Percentiles rank a stretch among this genome's conserved stretches.
phyloP scores from a whole-genome alignment of 2,888 invertebrate species.

The Plagodis pulveraria region DNA sequence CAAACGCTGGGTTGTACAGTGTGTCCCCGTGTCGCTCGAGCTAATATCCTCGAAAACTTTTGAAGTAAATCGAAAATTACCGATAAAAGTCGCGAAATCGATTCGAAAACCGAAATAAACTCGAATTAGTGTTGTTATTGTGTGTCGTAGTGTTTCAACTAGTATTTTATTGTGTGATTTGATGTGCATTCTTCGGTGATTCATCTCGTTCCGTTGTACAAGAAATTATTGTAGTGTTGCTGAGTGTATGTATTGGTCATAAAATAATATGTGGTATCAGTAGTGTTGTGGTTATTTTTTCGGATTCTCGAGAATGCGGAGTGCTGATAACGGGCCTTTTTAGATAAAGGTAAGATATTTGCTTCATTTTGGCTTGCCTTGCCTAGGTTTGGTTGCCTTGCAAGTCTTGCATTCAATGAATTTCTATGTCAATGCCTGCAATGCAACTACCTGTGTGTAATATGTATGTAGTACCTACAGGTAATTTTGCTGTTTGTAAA shows the following conservation, averaged over 20 bases:
- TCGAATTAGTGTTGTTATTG: constrained; percentile 53
- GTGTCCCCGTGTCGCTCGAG: constrained; percentile 58
- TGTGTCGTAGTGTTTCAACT: constrained; percentile 58
- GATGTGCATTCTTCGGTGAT: constrained; percentile 79
- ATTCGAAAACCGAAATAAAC: constrained; percentile 55
- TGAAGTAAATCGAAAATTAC: constrained; percentile 62
- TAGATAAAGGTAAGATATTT: constrained; percentile 44
- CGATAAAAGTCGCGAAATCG: constrained; percentile 45
- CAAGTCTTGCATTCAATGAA: too few relatives aligned
- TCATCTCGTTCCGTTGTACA: constrained; percentile 67
- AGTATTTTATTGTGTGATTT: constrained; percentile 56
- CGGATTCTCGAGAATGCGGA: constrained; percentile 43
- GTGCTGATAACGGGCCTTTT: constrained; percentile 34
- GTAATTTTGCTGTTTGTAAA: too few relatives aligned
- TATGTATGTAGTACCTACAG: too few relatives aligned
- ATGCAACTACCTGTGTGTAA: too few relatives aligned
- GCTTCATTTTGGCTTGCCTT: constrained; percentile 15
- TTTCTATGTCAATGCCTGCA: too few relatives aligned
- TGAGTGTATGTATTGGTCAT: constrained; percentile 54
- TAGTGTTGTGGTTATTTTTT: constrained; percentile 58
- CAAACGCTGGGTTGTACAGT: constrained; percentile 53
- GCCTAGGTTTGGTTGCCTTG: not conserved
- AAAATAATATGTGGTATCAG: constrained; percentile 62
- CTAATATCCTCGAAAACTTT: constrained; percentile 66
- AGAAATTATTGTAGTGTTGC: constrained; percentile 70